Evolutionary conservation across 2,113 vertebrate species (phyloP).

Genomic region (Macheiramphus alcinus): DNA sequence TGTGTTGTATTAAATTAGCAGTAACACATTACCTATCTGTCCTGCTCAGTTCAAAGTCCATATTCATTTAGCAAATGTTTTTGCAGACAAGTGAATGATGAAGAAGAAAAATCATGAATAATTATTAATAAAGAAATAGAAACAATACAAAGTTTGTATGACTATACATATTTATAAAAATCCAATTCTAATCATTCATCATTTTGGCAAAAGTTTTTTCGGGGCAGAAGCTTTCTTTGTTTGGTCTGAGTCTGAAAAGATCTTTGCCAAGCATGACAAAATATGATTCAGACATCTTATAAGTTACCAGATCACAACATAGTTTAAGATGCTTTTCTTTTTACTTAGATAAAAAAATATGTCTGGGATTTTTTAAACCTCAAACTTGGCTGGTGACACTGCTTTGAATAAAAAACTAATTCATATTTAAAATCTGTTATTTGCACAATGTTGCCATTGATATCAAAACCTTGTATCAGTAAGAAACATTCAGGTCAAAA

Average conservation of each 20-base stretch:
- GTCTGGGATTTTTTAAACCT: background rate
- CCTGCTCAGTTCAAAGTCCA: background rate
- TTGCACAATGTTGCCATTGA: background rate
- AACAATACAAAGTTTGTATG: background rate
- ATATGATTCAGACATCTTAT: slow-evolving; percentile 13
- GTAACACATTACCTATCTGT: background rate
- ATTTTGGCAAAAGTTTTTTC: background rate
- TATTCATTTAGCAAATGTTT: background rate
- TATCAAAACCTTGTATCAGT: slow-evolving; percentile 6
- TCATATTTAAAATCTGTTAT: background rate
- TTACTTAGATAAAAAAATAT: background rate
- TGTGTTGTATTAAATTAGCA: slow-evolving; percentile 7
- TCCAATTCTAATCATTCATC: background rate
- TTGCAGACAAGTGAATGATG: background rate
- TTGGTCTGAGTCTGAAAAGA: slow-evolving; percentile 13
- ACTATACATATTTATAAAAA: background rate
- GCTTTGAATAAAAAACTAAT: background rate
- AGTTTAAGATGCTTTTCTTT: background rate
- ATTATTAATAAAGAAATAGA: background rate
- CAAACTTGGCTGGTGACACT: background rate
- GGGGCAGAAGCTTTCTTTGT: slow-evolving; percentile 16
- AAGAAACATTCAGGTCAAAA: background rate
- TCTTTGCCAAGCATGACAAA: slow-evolving; percentile 52
- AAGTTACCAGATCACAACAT: slow-evolving; percentile 12
- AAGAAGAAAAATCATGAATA: background rate